phyloP scores from a whole-genome alignment of 2,888 invertebrate species.

The Acrobasis suavella region DNA sequence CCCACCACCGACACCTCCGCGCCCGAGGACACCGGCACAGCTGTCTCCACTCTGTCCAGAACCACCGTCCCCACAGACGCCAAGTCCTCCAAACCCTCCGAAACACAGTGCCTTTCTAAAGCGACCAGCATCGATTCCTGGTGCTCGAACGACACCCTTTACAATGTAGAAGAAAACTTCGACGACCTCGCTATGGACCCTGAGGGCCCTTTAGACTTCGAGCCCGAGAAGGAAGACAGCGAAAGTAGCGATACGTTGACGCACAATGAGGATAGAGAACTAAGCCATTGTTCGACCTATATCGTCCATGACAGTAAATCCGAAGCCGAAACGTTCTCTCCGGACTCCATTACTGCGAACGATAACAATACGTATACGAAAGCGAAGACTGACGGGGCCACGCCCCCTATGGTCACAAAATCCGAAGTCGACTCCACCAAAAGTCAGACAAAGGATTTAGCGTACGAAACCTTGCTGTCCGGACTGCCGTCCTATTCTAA shows the following conservation, averaged over 20 bases:
- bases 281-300: slow-evolving; percentile 69
- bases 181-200: slow-evolving; percentile 72
- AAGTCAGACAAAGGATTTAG: slow-evolving; percentile 67
- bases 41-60: slow-evolving; percentile 74
- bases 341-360: slow-evolving; percentile 72
- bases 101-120: slow-evolving; percentile 73
- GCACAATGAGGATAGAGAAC: slow-evolving; percentile 64
- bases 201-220: slow-evolving; percentile 54
- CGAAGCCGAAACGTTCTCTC: slow-evolving; percentile 66
- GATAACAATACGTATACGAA: slow-evolving; percentile 72
- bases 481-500: slow-evolving; percentile 68
- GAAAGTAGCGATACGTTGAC: slow-evolving; percentile 71
- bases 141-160: slow-evolving; percentile 85
- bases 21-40: slow-evolving; percentile 64
- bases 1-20: slow-evolving; percentile 68
- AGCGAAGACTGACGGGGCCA: slow-evolving; percentile 56
- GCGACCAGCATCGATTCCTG: slow-evolving; percentile 85
- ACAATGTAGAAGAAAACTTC: slow-evolving; percentile 84
- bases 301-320: slow-evolving; percentile 71
- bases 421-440: slow-evolving; percentile 64
- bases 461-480: slow-evolving; percentile 67
- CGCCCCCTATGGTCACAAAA: slow-evolving; percentile 55
- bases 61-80: slow-evolving; percentile 75
- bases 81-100: slow-evolving; percentile 74
- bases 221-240: slow-evolving; percentile 53